Evolutionary conservation across 2,888 invertebrate genomes (phyloP), one percentile per base, ranked within the genome.

Genomic region (Mallateleia sp.): DNA sequence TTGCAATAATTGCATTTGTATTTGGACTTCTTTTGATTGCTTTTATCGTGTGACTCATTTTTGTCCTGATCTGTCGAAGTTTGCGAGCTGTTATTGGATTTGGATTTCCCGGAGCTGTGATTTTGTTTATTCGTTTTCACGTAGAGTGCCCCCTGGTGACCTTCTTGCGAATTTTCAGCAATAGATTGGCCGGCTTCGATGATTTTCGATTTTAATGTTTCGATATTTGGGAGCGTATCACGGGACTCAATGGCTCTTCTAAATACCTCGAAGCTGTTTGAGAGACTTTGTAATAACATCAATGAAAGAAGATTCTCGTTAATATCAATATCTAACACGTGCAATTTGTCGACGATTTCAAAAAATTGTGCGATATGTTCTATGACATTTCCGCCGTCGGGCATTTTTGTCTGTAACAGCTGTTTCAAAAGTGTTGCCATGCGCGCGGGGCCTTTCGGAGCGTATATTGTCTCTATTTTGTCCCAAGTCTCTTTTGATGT

Each of bases 221-320:
- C 90, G 6, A 87, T 47, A 2, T 67, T 54, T 0, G 90, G 89
- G 5, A 91, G 69, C 1, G 85, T 62, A 56, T 90, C 91, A 2
- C 89, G 83, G 0, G 89, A 87, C 64, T 91, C 89, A 11, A 91
- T 91, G 4, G 91, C 90, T 28, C 85, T 77, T 20, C 88, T 66
- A 56, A 91, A 91, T 42, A 88, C 87, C 6, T 89, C 90, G n/a
- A 66, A 91, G 9, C 81, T 87, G 18, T 64, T 47, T 15, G 89
- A 88, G 6, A 90, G 58, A 24, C 85, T 88, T 22, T 89, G 87
- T 4, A 90, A 45, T 2, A 89, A n/a, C 81, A 87, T 85, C 14
- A 87, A 42, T 6, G 71, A 54, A 2, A 87, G 47, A 0, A 90
- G 50, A 28, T 90, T 88, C 11, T 54, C 54, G 52, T 89, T 87